Base-by-base conservation (phyloP, 2,888 invertebrate genomes). In the Laspeyria flexula region DNA sequence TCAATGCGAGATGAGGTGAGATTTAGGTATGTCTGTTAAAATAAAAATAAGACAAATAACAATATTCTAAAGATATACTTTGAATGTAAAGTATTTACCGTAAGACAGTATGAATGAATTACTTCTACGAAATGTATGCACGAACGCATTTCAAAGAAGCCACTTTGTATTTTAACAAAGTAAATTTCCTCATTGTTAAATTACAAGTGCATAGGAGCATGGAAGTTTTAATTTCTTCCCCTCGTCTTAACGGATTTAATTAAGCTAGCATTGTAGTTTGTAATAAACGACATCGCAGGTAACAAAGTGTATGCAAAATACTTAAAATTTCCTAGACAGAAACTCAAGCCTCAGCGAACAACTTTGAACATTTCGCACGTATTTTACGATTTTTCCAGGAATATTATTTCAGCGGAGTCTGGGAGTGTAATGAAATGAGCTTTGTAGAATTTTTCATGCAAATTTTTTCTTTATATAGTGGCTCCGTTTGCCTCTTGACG, bases 181-280 rank as follows among this genome's bases (percentile, higher is more conserved):
- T n/a, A n/a, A n/a, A n/a, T n/a, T n/a, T n/a, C n/a, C n/a, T 33
- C 15, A 18, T 13, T 18, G n/a, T 16, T n/a, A 18, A 18, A 35
- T 18, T 35, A 18, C 10, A 35, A 35, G 16, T 18, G n/a, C 34
- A 18, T 18, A 7, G n/a, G 15, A n/a, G 15, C n/a, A 18, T 10
- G 18, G 34, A 18, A 16, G 34, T 35, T 35, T n/a, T 18, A 16
- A 35, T 35, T 35, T 11, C 16, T 15, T 35, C 18, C 34, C 11
- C 34, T 18, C 51, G 23, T 7, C n/a, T n/a, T n/a, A n/a, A n/a
- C 34, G 44, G 38, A 52, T 60, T 60, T 46, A 61, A 60, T 61
- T 62, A 37, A 45, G 62, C 45, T 43, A 52, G 41, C 57, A 56
- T 52, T 60, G 37, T 47, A 39, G 33, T 52, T 62, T 57, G 53